Conservation (phyloP, 2,888 invertebrate species). For the Heteromyza rotundicornis region DNA sequence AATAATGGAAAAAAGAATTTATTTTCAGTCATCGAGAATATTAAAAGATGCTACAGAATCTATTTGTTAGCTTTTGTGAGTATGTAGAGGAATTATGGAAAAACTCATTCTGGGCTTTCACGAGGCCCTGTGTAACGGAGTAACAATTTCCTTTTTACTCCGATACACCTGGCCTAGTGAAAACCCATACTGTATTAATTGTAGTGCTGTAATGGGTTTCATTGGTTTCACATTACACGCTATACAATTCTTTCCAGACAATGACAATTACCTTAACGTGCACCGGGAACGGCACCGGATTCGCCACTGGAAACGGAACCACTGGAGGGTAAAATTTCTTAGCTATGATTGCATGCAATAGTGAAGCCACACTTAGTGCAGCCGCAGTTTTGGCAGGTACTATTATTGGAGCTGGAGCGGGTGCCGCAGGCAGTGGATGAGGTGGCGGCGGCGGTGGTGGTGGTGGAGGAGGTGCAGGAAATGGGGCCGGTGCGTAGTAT, state of each 20-base stretch:
- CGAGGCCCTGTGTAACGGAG: too few species aligned
- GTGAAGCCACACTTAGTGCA: constrained; percentile 35
- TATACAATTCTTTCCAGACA: not conserved
- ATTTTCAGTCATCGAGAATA: not conserved
- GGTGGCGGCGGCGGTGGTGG: constrained; percentile 21
- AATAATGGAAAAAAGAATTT: not conserved
- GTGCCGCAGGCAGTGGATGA: constrained; percentile 5
- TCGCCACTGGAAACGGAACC: constrained; percentile 33
- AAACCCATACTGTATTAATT: too few species aligned
- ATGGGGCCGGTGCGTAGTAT: constrained; percentile 13
- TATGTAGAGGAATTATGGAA: not conserved
- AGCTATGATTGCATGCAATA: constrained; percentile 35
- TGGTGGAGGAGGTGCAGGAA: constrained; percentile 19
- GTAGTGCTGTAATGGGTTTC: too few species aligned
- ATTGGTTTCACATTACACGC: not conserved
- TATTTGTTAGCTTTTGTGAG: not conserved
- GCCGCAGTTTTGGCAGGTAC: constrained; percentile 37
- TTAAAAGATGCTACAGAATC: not conserved
- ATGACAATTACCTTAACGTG: not conserved
- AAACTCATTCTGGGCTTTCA: not conserved
- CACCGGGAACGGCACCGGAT: constrained; percentile 13
- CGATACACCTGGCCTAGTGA: not conserved
- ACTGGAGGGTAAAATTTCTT: constrained; percentile 37
- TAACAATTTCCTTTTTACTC: not conserved
- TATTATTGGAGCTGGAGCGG: constrained; percentile 33